Conservation (phyloP, 2,797 vertebrate genomes). For the Pampus argenteus region DNA sequence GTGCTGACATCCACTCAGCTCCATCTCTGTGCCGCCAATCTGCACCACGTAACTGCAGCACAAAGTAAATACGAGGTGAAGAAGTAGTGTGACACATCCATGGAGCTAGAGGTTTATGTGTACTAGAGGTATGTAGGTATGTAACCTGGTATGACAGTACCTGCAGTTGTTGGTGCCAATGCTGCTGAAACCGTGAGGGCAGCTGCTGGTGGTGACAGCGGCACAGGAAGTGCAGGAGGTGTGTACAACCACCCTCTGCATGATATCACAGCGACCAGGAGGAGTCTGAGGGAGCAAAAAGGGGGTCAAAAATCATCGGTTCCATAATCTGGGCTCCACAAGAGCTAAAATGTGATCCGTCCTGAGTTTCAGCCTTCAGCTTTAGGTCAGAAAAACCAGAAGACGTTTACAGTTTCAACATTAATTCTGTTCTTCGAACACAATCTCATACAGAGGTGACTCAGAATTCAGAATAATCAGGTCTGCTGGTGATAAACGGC, state of each 20-base stretch:
- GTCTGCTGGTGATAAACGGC: neutral
- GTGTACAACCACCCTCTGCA: slow-evolving; percentile 56
- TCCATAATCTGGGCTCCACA: no score
- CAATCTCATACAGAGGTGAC: no score
- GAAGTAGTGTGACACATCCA: neutral
- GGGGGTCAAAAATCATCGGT: neutral
- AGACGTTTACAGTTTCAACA: no score
- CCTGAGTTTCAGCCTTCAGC: no score
- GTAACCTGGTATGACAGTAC: slow-evolving; percentile 64
- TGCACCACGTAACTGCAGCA: slow-evolving; percentile 88
- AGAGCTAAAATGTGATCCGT: no score
- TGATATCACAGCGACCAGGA: slow-evolving; percentile 83
- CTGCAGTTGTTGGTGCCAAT: slow-evolving; percentile 84
- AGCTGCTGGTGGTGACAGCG: slow-evolving; percentile 61
- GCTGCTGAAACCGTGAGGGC: slow-evolving; percentile 82
- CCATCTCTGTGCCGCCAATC: slow-evolving; percentile 78
- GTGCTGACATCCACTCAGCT: slow-evolving; percentile 85
- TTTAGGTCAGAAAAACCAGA: no score
- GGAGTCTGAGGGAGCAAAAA: slow-evolving; percentile 38
- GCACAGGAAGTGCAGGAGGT: slow-evolving; percentile 87
- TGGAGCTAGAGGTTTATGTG: neutral
- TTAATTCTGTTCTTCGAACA: no score
- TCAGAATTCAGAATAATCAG: no score
- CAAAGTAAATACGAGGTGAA: slow-evolving; percentile 6
- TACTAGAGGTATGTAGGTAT: neutral